A percentile compares a stretch with the other conserved stretches of the same genome.
Conservation (phyloP, 1,140 invertebrate species). For the Eumeta japonica region DNA sequence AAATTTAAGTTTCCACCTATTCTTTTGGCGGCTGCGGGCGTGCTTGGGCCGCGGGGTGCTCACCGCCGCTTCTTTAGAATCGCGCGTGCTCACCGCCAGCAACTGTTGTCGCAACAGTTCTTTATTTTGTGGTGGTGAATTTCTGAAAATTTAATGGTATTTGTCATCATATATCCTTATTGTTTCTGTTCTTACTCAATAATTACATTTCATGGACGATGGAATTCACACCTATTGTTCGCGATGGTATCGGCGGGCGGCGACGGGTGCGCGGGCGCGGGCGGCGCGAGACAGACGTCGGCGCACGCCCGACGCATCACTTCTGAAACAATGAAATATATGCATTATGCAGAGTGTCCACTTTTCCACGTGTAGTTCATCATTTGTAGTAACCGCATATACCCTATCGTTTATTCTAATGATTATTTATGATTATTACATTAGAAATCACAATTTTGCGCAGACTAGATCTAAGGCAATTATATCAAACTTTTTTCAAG, state of each 20-base stretch:
- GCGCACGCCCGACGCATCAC: slow-evolving; percentile 48
- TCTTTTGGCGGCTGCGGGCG: slow-evolving; percentile 61
- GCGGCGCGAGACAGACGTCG: slow-evolving; percentile 29
- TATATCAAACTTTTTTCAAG: too few relatives aligned
- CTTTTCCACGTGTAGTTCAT: too few relatives aligned
- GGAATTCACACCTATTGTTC: background rate
- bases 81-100: slow-evolving; percentile 27
- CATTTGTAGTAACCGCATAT: too few relatives aligned
- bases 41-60: slow-evolving; percentile 30
- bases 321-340: slow-evolving; percentile 54
- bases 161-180: background rate
- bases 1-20: slow-evolving; percentile 76
- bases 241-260: slow-evolving; percentile 9
- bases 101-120: slow-evolving; percentile 42
- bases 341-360: too few relatives aligned
- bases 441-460: too few relatives aligned
- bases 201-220: background rate
- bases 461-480: too few relatives aligned
- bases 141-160: background rate
- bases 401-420: too few relatives aligned
- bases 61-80: slow-evolving; percentile 30
- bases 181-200: background rate
- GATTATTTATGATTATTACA: too few relatives aligned
- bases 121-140: slow-evolving; percentile 35
- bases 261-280: slow-evolving; percentile 13